phyloP scores from a whole-genome alignment of 2,888 invertebrate species.

The Andrena minutula region DNA sequence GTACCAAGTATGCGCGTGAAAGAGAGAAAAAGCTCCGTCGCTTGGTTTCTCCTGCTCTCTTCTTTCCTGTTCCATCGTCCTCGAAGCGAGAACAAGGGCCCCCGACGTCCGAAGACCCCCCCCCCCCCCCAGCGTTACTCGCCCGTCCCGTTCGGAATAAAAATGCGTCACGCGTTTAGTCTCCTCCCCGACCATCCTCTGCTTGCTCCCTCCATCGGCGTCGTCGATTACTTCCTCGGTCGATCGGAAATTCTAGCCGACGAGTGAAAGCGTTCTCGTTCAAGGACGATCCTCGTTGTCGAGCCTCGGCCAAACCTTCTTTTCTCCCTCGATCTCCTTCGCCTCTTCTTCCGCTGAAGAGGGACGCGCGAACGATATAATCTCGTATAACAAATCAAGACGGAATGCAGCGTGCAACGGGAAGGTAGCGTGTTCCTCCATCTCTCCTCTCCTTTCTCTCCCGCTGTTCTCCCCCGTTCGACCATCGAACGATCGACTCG shows the following conservation, averaged over 20 bases:
- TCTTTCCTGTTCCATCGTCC: conserved; percentile 42
- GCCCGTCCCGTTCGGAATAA: not conserved
- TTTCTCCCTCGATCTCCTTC: conserved; percentile 16
- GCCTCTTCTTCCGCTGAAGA: conserved; percentile 33
- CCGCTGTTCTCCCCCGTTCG: conserved; percentile 2
- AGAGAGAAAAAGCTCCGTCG: conserved; percentile 75
- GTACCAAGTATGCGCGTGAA: conserved; percentile 73
- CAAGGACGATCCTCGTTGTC: conserved; percentile 28
- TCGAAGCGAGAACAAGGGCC: conserved; percentile 39
- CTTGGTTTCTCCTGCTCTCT: conserved; percentile 25
- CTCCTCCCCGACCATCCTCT: conserved; percentile 1
- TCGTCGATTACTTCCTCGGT: not conserved
- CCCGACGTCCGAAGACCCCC: conserved; percentile 2
- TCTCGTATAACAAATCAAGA: conserved; percentile 60
- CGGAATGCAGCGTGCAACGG: conserved; percentile 60
- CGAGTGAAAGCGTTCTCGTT: not conserved
- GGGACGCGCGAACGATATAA: conserved; percentile 56
- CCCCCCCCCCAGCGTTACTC: not conserved
- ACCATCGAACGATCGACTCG: conserved; percentile 2
- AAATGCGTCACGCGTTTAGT: conserved; percentile 7
- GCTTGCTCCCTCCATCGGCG: not conserved
- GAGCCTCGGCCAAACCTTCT: conserved; percentile 15
- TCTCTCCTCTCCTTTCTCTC: conserved; percentile 41
- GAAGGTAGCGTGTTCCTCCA: conserved; percentile 51
- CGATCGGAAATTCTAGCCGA: not conserved